These are phyloP conservation scores for Hemicordylus capensis DNA, from an alignment of 2,113 vertebrate genomes.

Conservation along the genomic window DNA sequence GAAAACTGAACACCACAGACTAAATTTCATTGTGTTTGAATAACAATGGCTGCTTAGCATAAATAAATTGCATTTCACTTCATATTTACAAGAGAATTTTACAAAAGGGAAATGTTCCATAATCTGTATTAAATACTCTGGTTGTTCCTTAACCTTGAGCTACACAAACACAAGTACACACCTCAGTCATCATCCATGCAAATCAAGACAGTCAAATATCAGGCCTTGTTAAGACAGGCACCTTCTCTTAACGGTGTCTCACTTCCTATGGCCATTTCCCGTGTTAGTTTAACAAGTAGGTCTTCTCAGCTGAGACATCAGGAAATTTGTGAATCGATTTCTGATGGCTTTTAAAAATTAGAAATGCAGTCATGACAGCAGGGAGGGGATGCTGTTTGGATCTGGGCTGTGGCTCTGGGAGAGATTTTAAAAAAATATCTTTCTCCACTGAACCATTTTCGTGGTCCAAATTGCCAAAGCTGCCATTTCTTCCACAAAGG, in stretches of 20 bases:
- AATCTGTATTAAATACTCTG: conserved; percentile 4
- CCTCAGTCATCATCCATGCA: neutral
- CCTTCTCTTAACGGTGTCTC: neutral
- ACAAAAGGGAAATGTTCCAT: conserved; percentile 4
- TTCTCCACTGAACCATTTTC: neutral
- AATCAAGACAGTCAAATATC: neutral
- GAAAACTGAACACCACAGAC: neutral
- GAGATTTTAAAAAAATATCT: too few species aligned
- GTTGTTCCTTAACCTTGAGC: neutral
- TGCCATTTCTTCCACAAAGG: neutral
- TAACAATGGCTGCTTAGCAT: conserved; percentile 34
- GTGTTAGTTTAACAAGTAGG: neutral
- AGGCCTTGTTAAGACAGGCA: neutral
- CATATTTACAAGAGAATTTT: conserved; percentile 28
- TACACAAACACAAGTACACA: neutral
- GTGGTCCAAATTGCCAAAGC: neutral
- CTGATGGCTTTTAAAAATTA: neutral
- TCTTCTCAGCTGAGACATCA: neutral
- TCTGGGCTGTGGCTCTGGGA: neutral
- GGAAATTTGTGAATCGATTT: neutral
- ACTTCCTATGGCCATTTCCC: neutral
- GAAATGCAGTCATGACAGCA: neutral
- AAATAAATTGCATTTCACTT: conserved; percentile 36
- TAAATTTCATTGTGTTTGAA: conserved; percentile 26
- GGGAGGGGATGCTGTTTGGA: too few species aligned